Evolutionary conservation across 2,888 invertebrate species (phyloP).

Genomic region (Pemphredon lugubris): DNA sequence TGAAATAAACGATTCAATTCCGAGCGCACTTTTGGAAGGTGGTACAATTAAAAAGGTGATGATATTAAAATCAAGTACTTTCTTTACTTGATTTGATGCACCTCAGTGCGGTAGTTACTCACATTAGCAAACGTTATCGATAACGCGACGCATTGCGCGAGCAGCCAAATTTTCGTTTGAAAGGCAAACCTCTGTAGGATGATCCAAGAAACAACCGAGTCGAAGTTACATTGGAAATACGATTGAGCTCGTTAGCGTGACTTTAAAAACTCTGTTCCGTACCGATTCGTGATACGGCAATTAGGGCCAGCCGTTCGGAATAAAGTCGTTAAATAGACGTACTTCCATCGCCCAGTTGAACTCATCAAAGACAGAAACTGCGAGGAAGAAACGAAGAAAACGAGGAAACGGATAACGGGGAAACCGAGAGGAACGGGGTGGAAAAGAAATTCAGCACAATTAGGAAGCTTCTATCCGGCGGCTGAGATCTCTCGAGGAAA

Average conservation of each 20-base stretch:
- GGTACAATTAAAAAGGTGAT: no score
- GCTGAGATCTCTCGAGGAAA: slow-evolving; percentile 30
- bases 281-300: slow-evolving; percentile 29
- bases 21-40: no score
- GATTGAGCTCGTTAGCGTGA: background rate
- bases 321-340: slow-evolving; percentile 26
- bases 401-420: slow-evolving; percentile 1
- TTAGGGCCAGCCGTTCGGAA: slow-evolving; percentile 22
- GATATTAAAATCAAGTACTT: no score
- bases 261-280: background rate
- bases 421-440: slow-evolving; percentile 18
- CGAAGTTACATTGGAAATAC: no score
- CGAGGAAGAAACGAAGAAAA: slow-evolving; percentile 7
- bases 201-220: no score
- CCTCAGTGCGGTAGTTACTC: no score
- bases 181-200: no score
- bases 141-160: no score
- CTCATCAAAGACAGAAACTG: slow-evolving; percentile 9
- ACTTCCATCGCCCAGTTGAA: background rate
- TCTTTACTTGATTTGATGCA: no score
- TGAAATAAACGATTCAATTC: no score
- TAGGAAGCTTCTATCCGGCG: slow-evolving; percentile 36
- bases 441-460: slow-evolving; percentile 47
- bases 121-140: no score
- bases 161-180: no score